Evolutionary conservation across 2,113 vertebrate genomes (phyloP).

Genomic region (Podocnemis expansa): DNA sequence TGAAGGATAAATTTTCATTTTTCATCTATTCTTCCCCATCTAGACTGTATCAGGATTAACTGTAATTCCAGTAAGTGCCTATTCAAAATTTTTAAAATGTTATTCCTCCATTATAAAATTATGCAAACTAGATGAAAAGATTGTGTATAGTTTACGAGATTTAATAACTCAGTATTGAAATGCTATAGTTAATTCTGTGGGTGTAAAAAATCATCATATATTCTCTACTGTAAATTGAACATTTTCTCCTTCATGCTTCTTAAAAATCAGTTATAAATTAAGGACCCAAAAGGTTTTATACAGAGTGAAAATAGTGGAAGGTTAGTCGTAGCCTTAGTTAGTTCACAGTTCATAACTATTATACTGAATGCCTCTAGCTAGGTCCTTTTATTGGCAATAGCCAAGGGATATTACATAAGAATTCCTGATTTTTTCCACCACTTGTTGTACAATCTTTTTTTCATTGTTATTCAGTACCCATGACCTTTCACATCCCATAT

Average conservation of each 20-base stretch:
- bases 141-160: slow-evolving; percentile 54
- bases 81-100: slow-evolving; percentile 94
- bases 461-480: neutral
- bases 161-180: slow-evolving; percentile 67
- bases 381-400: neutral
- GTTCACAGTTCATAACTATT: neutral
- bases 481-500: neutral
- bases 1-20: slow-evolving; percentile 99
- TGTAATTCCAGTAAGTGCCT: slow-evolving; percentile 99
- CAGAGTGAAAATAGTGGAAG: neutral
- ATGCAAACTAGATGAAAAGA: slow-evolving; percentile 75
- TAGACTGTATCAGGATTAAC: slow-evolving; percentile 99
- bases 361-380: neutral
- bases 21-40: slow-evolving; percentile 99
- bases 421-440: neutral
- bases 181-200: slow-evolving; percentile 68
- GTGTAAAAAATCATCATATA: slow-evolving; percentile 82
- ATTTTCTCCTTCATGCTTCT: neutral
- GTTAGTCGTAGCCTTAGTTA: neutral
- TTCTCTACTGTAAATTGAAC: neutral
- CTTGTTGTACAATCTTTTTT: neutral
- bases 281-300: neutral
- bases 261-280: neutral
- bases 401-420: neutral
- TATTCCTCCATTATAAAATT: slow-evolving; percentile 81